Conservation (phyloP, 2,113 vertebrate genomes). For the Taurulus bubalis region DNA sequence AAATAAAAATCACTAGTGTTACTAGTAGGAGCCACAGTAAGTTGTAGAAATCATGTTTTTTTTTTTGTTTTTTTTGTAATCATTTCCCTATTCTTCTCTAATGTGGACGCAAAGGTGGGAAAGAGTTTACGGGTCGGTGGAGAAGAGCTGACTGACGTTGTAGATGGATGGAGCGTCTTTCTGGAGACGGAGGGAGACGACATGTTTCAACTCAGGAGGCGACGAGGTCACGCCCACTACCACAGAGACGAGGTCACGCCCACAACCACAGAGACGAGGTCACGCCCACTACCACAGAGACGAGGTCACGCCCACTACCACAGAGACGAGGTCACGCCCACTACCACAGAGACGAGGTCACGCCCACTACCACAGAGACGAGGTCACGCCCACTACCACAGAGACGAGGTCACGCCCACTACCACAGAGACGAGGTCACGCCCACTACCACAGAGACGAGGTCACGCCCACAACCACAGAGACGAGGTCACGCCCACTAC, state of each 20-base stretch:
- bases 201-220: conserved; percentile 46
- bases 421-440: too few relatives aligned
- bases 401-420: too few relatives aligned
- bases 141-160: conserved; percentile 16
- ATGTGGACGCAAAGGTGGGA: conserved; percentile 17
- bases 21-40: conserved; percentile 81
- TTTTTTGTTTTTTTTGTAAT: not conserved
- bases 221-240: not conserved
- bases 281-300: too few relatives aligned
- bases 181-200: conserved; percentile 46
- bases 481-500: too few relatives aligned
- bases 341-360: too few relatives aligned
- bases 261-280: not conserved
- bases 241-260: conserved; percentile 6
- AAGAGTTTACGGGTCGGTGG: not conserved
- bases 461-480: not conserved
- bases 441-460: too few relatives aligned
- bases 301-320: too few relatives aligned
- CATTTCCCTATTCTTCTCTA: conserved; percentile 38
- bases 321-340: too few relatives aligned
- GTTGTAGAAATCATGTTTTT: conserved; percentile 44
- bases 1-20: conserved; percentile 92
- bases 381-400: too few relatives aligned
- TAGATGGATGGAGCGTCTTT: conserved; percentile 42
- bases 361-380: too few relatives aligned